A percentile compares a stretch with the other conserved stretches of the same genome.
Conservation (phyloP, 2,888 invertebrate genomes). For the Nesidiocoris tenuis region DNA sequence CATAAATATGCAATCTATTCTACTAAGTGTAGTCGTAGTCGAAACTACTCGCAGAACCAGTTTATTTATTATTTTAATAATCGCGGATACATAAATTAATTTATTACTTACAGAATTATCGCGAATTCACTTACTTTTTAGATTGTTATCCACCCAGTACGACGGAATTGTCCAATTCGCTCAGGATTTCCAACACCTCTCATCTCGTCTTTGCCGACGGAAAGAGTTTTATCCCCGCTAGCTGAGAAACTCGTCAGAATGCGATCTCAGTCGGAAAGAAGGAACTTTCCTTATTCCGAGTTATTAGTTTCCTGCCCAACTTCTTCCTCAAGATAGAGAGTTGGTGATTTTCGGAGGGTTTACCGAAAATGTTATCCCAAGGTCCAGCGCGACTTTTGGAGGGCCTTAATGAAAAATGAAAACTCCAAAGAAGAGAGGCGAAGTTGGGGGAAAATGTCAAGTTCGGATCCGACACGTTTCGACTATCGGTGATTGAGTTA, state of each 20-base stretch:
- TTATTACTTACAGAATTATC: no score
- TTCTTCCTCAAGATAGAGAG: neutral
- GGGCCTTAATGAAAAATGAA: neutral
- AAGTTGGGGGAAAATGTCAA: neutral
- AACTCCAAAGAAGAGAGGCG: neutral
- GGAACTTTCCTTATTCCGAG: neutral
- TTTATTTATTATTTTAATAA: no score
- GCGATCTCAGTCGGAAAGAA: neutral
- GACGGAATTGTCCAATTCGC: no score
- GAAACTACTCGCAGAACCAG: no score
- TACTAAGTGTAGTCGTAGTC: no score
- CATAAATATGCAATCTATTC: no score
- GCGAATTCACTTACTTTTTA: no score
- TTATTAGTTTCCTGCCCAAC: slow-evolving; percentile 22
- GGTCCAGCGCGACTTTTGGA: neutral
- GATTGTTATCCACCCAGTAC: no score
- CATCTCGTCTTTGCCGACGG: no score
- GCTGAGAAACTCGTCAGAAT: neutral
- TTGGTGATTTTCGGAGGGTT: neutral
- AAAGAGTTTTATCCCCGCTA: neutral
- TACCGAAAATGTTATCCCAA: neutral
- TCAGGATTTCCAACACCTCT: no score
- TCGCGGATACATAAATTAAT: no score
- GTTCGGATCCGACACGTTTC: neutral
- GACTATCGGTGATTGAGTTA: neutral